Base-by-base conservation (phyloP, 2,797 vertebrate genomes). In the Betta splendens region DNA sequence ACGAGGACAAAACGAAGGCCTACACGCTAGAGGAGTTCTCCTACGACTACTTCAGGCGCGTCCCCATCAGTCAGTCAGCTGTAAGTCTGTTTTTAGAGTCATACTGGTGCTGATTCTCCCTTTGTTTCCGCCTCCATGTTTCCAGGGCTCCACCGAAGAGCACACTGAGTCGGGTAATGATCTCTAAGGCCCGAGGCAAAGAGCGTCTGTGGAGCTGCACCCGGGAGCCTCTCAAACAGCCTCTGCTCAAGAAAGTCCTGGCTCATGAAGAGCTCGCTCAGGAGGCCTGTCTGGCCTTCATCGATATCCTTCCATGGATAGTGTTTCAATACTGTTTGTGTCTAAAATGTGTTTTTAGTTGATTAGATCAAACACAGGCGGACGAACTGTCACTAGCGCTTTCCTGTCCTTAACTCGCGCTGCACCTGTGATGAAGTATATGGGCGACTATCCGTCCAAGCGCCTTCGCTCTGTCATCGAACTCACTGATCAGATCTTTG, bases 401-500 rank as follows among this genome's bases (percentile, higher is more conserved):
- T n/a, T 32, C 5, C 4, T 36, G 38, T 89, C 93, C 93, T 95
- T 98, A 78, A 97, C 92, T 5, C 3, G 4, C 4, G 8, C 0
- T 64, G 32, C 59, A 99, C 95, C 97, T 8, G 32, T 98, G 51
- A 92, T 99, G 88, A 98, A 97, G 87, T 99, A 99, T 25, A 98
- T 94, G 95, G 95, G 96, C 0, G 97, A 99, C 87, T 98, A 99
- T 64, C 97, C 97, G 0, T 98, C 96, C 61, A 98, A 97, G 70
- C 92, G 97, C 13, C 93, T 69, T 0, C 96, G 96, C 22, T 95
- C 94, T 0, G 94, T 98, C 70, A 97, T 96, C 2, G 97, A 99
- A 78, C 94, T 99, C 76, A 99, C 97, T 0, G 96, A 99, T 77
- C 96, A 96, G 87, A 98, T 99, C 86, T 99, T 98, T 16, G 97